A percentile compares a stretch with the other conserved stretches of the same genome.
Conservation (phyloP, 2,113 vertebrate species). For the Atractosteus spatula region DNA sequence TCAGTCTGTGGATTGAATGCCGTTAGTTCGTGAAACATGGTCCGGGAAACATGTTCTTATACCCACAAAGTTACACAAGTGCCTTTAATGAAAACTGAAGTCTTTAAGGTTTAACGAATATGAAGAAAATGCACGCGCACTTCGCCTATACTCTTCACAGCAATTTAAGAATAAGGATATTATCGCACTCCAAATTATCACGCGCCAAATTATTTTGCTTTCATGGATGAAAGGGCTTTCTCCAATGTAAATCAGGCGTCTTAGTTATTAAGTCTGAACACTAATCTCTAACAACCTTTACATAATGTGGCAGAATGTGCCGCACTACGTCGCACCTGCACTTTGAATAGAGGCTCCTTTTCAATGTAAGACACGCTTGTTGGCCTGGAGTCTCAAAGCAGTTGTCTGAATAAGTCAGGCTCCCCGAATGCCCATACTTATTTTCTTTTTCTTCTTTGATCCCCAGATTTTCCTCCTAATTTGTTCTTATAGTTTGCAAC, state of each 20-base stretch:
- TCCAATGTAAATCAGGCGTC: slow-evolving; percentile 84
- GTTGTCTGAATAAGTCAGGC: slow-evolving; percentile 87
- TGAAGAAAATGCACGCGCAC: too few species aligned
- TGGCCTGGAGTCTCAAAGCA: slow-evolving; percentile 89
- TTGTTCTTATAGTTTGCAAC: slow-evolving; percentile 84
- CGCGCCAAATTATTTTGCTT: slow-evolving; percentile 82
- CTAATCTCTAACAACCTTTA: slow-evolving; percentile 93
- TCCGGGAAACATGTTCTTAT: too few species aligned
- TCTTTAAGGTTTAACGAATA: too few species aligned
- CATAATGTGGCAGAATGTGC: slow-evolving; percentile 89
- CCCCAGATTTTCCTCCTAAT: slow-evolving; percentile 81
- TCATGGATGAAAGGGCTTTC: slow-evolving; percentile 82
- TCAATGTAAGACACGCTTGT: slow-evolving; percentile 95
- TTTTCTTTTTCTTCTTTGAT: slow-evolving; percentile 87
- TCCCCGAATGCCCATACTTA: slow-evolving; percentile 79
- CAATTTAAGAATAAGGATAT: slow-evolving; percentile 72
- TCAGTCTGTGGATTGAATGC: too few species aligned
- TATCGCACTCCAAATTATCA: slow-evolving; percentile 69
- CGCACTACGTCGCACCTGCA: slow-evolving; percentile 96
- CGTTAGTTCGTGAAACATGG: too few species aligned
- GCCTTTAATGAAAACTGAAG: too few species aligned
- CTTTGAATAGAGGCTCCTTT: slow-evolving; percentile 90
- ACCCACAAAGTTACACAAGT: too few species aligned
- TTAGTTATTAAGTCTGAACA: slow-evolving; percentile 86
- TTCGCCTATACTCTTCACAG: too few species aligned